Base-by-base conservation (phyloP, 2,113 vertebrate species). In the Eretmochelys imbricata region DNA sequence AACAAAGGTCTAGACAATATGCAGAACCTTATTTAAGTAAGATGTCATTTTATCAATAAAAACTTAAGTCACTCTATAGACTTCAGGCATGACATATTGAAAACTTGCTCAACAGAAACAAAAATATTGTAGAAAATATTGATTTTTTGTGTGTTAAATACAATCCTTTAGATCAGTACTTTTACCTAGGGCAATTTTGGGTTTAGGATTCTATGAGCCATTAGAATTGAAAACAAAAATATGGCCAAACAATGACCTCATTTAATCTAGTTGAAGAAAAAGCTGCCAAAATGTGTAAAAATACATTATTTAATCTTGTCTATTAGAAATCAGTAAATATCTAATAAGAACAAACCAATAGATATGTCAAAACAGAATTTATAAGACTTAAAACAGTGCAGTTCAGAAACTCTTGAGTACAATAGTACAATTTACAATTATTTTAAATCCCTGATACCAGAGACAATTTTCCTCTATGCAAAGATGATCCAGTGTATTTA, bases 61-160 rank as follows among this genome's bases (percentile, higher is more conserved):
- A 94, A 91, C 57, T 80, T 94, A 69, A 91, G 48, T 85, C 82
- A 88, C 82, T 97, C 96, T 55, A n/a, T 59, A 62, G 85, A 82
- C 20, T 91, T 94, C 75, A 84, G 81, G 53, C 38, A 46, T 85
- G 90, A 89, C 2, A 0, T 95, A 91, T 89, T 95, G 96, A 97
- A 93, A 96, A 80, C 72, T 95, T 97, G 96, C 81, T 96, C 93
- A 85, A 93, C 51, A 93, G 91, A 97, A 96, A 94, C 94, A 97
- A 96, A 97, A 96, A 93, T 94, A 82, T 46, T 81, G n/a, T 78
- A 89, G 91, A 95, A 95, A 87, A 75, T 96, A 96, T 93, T 89
- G 96, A 89, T 91, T 93, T 55, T 17, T 87, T 92, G 80, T 80
- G 22, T 93, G 20, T 94, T 95, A 96, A 98, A 94, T 94, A 72